Percentiles rank a stretch among this genome's conserved stretches.
These are phyloP conservation scores for Eupeodes latifasciatus DNA, from an alignment of 2,888 invertebrate genomes.

Conservation along the genomic window DNA sequence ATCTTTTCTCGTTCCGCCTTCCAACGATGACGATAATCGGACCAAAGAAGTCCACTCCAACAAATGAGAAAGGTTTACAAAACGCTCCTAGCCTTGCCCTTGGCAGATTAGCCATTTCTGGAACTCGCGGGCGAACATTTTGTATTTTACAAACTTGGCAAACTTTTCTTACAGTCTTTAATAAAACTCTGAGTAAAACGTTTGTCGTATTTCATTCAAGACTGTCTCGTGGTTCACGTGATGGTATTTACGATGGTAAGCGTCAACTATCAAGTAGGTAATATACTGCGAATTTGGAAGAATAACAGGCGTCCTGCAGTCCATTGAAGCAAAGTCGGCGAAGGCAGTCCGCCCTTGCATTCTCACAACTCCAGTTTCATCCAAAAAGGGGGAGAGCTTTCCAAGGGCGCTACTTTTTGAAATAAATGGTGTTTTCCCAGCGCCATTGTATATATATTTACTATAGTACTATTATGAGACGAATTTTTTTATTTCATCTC, in stretches of 20 bases:
- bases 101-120: constrained; percentile 58
- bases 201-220: constrained; percentile 13
- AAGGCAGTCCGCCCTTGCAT: neutral
- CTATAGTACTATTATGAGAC: no score
- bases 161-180: constrained; percentile 42
- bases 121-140: constrained; percentile 26
- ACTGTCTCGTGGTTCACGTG: neutral
- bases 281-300: neutral
- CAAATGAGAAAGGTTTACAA: constrained; percentile 42
- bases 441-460: no score
- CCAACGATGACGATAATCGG: constrained; percentile 49
- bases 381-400: neutral
- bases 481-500: no score
- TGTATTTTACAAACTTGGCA: constrained; percentile 53
- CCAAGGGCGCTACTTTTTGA: neutral
- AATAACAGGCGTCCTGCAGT: constrained; percentile 14
- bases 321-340: neutral
- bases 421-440: neutral
- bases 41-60: constrained; percentile 58
- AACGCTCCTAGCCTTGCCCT: constrained; percentile 62
- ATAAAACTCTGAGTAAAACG: constrained; percentile 33
- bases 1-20: constrained; percentile 40
- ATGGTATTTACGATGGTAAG: no score
- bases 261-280: no score
- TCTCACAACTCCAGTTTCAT: neutral